These are phyloP conservation scores for Bombus vancouverensis DNA, from an alignment of 1,140 invertebrate species.

Conservation along the genomic window DNA sequence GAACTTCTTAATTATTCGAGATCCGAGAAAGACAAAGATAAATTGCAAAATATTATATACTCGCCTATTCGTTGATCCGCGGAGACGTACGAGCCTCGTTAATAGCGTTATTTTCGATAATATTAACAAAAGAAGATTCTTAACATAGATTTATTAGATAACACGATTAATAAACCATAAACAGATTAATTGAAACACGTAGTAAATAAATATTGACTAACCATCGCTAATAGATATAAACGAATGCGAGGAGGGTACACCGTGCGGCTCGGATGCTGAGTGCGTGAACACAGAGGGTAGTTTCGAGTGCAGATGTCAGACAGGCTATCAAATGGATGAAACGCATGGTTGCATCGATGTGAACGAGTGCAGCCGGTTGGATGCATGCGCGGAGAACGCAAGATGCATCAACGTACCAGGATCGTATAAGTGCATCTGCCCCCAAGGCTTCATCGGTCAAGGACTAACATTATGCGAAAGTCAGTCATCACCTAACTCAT, in stretches of 20 bases:
- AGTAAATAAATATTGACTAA: conserved; percentile 35
- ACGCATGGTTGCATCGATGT: conserved; percentile 82
- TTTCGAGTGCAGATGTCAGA: conserved; percentile 83
- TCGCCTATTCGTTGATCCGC: too few relatives aligned
- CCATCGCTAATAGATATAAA: conserved; percentile 83
- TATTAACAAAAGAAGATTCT: not conserved
- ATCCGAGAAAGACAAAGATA: too few relatives aligned
- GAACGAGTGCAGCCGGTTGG: conserved; percentile 83
- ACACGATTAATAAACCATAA: not conserved
- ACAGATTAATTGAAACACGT: conserved; percentile 4
- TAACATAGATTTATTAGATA: not conserved
- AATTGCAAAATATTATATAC: too few relatives aligned
- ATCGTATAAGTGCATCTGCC: conserved; percentile 89
- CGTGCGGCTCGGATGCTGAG: conserved; percentile 83
- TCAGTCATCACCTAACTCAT: conserved; percentile 84
- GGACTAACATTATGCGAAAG: conserved; percentile 89
- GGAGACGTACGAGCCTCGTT: too few relatives aligned
- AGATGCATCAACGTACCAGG: conserved; percentile 90
- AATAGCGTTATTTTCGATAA: too few relatives aligned
- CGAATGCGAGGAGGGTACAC: conserved; percentile 82
- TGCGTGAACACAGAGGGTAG: conserved; percentile 84
- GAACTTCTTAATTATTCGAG: too few relatives aligned
- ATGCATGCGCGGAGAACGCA: conserved; percentile 88
- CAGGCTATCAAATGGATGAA: conserved; percentile 80
- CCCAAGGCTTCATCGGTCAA: conserved; percentile 88